phyloP scores from a whole-genome alignment of 2,113 vertebrate genomes.

The Neogale vison region DNA sequence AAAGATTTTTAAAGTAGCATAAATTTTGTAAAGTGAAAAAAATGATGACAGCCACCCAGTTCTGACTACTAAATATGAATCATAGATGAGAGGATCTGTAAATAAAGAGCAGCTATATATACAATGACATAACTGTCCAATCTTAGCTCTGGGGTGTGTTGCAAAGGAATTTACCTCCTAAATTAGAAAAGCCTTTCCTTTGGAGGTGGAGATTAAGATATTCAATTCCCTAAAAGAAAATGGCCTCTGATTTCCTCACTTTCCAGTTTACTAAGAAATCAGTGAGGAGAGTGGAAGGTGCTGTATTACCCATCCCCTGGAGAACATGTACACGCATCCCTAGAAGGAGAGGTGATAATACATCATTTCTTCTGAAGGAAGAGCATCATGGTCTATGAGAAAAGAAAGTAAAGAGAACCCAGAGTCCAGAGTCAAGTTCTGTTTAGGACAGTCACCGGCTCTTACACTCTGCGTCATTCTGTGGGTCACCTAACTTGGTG shows the following conservation, averaged over 20 bases:
- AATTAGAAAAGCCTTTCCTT: background rate
- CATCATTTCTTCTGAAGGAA: background rate
- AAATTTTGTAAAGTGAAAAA: slow-evolving; percentile 7
- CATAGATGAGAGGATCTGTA: background rate
- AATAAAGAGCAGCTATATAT: background rate
- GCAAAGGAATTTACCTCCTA: background rate
- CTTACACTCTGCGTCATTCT: too few relatives aligned
- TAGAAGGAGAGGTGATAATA: background rate
- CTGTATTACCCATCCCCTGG: background rate
- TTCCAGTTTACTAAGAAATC: slow-evolving; percentile 14
- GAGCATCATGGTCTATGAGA: background rate
- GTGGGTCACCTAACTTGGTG: background rate
- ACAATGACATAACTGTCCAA: background rate
- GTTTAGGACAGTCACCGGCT: background rate
- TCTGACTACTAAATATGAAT: background rate
- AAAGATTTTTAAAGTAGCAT: background rate
- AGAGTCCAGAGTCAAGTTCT: background rate
- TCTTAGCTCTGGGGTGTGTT: background rate
- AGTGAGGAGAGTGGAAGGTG: background rate
- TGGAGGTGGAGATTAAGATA: background rate
- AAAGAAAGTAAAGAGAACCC: background rate
- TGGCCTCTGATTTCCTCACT: background rate
- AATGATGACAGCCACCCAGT: background rate
- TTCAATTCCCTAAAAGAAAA: slow-evolving; percentile 8
- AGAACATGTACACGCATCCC: background rate